A percentile compares a stretch with the other conserved stretches of the same genome.
Conservation (phyloP, 2,888 invertebrate genomes). For the Lypha dubia region DNA sequence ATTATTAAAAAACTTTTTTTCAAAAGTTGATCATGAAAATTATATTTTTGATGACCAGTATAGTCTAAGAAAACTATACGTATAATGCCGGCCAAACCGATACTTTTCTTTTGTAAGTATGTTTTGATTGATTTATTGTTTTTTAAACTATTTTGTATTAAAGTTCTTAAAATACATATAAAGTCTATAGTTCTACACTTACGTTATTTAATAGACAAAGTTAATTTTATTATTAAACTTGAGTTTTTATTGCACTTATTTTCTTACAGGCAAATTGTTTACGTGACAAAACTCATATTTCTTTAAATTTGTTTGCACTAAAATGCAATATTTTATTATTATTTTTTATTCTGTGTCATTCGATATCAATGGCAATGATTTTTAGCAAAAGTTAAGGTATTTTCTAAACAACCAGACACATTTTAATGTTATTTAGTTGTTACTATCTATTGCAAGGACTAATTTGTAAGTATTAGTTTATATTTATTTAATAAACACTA, state of each 20-base stretch:
- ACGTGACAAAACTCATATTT: constrained; percentile 65
- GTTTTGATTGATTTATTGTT: no score
- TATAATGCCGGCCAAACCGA: no score
- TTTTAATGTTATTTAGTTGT: neutral
- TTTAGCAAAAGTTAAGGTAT: constrained; percentile 6
- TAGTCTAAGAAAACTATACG: no score
- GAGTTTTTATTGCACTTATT: constrained; percentile 31
- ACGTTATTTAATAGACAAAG: no score
- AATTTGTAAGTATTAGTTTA: neutral
- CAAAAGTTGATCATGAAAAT: no score
- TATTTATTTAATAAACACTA: no score
- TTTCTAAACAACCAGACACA: neutral
- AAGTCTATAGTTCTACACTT: no score
- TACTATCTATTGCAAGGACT: neutral
- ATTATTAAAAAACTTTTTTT: no score
- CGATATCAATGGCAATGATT: constrained; percentile 55
- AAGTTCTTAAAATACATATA: no score
- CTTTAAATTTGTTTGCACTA: constrained; percentile 42
- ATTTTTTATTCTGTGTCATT: constrained; percentile 30
- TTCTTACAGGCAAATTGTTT: constrained; percentile 55
- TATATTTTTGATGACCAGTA: no score
- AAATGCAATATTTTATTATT: constrained; percentile 23
- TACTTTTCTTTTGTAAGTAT: no score
- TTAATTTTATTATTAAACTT: constrained; percentile 48
- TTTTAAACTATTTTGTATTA: no score